Base-by-base conservation (phyloP, 1,140 invertebrate genomes). In the Lepidostoma basale region DNA sequence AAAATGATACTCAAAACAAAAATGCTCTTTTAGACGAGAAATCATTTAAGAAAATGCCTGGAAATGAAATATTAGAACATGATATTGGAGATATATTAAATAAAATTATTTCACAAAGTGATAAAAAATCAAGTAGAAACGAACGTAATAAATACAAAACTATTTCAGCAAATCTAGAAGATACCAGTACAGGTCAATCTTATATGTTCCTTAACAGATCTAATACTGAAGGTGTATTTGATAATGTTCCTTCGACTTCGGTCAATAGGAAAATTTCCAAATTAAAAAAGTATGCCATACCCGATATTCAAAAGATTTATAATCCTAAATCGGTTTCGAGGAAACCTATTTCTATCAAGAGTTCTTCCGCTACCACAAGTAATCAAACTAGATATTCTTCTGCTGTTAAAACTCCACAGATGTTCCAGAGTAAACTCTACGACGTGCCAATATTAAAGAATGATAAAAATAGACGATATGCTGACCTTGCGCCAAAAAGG, bases 161-260 rank as follows among this genome's bases (percentile, higher is more conserved):
- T 47, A 39, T 23, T 22, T 36, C 74, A 75, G 70, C 65, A 79
- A 64, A 75, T 78, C 54, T 77, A 76, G 52, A 80, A 77, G 79
- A 77, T 74, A 42, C 77, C 67, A 73, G 80, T 77, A 73, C 65
- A n/a, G n/a, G n/a, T 28, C 23, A 42, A 40, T 33, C 60, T n/a
- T 49, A 28, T 49, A 33, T 62, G 14, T 62, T 65, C 25, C 30
- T 65, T n/a, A 36, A 63, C 20, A 45, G 26, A 49, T 47, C 62
- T 30, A 65, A 28, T n/a, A 52, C 10, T 30, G 49, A 40, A 4
- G 10, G 5, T 42, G 9, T 26, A 25, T 62, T 14, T 9, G 16
- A 23, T 14, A 60, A 16, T 42, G 22, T 25, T 25, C 56, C 56
- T 42, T 42, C 23, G 3, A 60, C 36, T 42, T 56, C 52, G 0